Percentiles rank a stretch among this genome's conserved stretches.
Conservation (phyloP, 2,113 vertebrate species). For the Aegypius monachus region DNA sequence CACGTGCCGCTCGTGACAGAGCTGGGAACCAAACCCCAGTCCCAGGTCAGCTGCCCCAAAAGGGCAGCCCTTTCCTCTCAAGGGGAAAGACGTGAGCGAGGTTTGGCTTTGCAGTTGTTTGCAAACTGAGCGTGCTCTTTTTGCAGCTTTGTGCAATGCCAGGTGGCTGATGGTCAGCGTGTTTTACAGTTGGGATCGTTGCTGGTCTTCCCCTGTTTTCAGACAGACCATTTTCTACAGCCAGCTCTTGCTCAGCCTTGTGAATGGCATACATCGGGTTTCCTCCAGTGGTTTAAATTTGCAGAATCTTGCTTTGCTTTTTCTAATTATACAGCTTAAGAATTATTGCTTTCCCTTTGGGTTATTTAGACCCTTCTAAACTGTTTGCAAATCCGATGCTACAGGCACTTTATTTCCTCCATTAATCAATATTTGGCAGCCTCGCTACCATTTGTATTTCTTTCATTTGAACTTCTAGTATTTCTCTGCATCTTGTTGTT, state of each 20-base stretch:
- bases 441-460: not conserved
- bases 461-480: not conserved
- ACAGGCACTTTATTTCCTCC: not conserved
- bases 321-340: not conserved
- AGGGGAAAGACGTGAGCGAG: not conserved
- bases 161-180: not conserved
- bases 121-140: not conserved
- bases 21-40: rapidly evolving
- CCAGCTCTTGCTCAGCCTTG: not conserved
- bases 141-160: not conserved
- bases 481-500: not conserved
- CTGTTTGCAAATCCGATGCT: not conserved
- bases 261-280: rapidly evolving
- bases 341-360: not conserved
- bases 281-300: not conserved
- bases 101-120: not conserved
- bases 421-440: not conserved
- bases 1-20: rapidly evolving
- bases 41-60: not conserved
- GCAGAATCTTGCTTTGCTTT: not conserved
- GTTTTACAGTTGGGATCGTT: not conserved
- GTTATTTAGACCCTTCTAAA: not conserved
- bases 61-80: not conserved
- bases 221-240: not conserved
- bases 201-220: not conserved